These are phyloP conservation scores for Andrena minutula DNA, from an alignment of 2,888 invertebrate genomes.

Conservation along the genomic window DNA sequence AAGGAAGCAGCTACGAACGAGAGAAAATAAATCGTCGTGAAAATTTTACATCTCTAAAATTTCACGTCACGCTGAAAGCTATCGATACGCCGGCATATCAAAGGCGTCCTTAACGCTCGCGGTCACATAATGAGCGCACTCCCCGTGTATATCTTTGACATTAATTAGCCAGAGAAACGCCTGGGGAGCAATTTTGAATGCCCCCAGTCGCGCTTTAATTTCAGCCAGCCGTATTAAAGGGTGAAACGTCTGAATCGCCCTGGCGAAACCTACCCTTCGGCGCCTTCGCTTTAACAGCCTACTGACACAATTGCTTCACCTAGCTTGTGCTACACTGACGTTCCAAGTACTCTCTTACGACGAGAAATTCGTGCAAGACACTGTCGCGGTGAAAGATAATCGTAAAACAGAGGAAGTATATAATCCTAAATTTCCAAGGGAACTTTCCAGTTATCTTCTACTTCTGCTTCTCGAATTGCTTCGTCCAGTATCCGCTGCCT, in stretches of 20 bases:
- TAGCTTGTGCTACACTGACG: not conserved
- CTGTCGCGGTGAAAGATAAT: too few species aligned
- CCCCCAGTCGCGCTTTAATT: slow-evolving; percentile 33
- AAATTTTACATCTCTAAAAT: not conserved
- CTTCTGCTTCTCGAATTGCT: too few species aligned
- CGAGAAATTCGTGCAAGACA: not conserved
- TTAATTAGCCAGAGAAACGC: slow-evolving; percentile 49
- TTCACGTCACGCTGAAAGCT: slow-evolving; percentile 2
- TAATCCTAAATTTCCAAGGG: too few species aligned
- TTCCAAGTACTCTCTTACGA: not conserved
- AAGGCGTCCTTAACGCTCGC: slow-evolving; percentile 33
- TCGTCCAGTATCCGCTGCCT: too few species aligned
- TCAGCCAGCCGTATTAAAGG: slow-evolving; percentile 21
- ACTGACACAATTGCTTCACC: not conserved
- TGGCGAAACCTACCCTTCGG: not conserved
- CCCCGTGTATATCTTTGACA: slow-evolving; percentile 39
- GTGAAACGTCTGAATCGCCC: slow-evolving; percentile 17
- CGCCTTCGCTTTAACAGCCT: slow-evolving; percentile 5
- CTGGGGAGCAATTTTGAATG: slow-evolving; percentile 30
- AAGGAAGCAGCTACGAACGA: too few species aligned
- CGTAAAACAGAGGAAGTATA: too few species aligned
- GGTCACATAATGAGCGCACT: slow-evolving; percentile 25
- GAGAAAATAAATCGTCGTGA: too few species aligned
- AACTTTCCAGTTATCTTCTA: too few species aligned
- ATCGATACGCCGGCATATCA: slow-evolving; percentile 31